A percentile compares a stretch with the other conserved stretches of the same genome.
phyloP scores from a whole-genome alignment of 2,113 vertebrate genomes.

The Talpa occidentalis region DNA sequence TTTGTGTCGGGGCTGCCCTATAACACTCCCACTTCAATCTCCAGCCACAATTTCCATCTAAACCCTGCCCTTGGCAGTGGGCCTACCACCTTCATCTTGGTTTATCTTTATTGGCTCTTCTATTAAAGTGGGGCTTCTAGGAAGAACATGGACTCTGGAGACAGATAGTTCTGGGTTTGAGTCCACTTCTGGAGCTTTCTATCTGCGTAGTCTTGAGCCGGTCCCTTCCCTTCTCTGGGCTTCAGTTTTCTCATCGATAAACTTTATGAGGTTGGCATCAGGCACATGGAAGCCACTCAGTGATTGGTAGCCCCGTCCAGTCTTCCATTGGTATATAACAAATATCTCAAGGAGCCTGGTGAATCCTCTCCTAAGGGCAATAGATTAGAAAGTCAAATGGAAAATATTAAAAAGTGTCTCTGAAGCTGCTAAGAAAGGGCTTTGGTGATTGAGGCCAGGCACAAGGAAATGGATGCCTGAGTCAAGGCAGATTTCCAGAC shows the following conservation, averaged over 20 bases:
- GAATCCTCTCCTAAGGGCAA: not conserved
- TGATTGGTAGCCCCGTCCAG: not conserved
- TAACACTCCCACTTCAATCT: not conserved
- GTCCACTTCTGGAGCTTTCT: constrained; percentile 16
- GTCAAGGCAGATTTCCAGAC: not conserved
- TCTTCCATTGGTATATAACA: not conserved
- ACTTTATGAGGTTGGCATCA: not conserved
- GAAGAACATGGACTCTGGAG: not conserved
- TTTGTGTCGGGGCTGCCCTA: too few relatives aligned
- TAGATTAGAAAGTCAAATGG: not conserved
- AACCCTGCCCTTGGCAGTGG: not conserved
- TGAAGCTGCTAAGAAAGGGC: not conserved
- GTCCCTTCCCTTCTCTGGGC: not conserved
- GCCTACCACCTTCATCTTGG: not conserved
- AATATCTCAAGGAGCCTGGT: not conserved
- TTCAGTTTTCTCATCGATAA: constrained; percentile 45
- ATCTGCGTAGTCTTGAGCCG: not conserved
- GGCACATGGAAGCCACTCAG: not conserved
- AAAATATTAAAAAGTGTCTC: not conserved
- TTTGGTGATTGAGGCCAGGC: not conserved
- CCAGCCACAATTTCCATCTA: not conserved
- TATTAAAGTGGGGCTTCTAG: not conserved
- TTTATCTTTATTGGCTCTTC: not conserved
- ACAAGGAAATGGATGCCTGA: not conserved
- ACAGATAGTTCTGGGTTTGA: not conserved